Conservation (phyloP, 1,140 invertebrate genomes). For the Asbolus verrucosus region DNA sequence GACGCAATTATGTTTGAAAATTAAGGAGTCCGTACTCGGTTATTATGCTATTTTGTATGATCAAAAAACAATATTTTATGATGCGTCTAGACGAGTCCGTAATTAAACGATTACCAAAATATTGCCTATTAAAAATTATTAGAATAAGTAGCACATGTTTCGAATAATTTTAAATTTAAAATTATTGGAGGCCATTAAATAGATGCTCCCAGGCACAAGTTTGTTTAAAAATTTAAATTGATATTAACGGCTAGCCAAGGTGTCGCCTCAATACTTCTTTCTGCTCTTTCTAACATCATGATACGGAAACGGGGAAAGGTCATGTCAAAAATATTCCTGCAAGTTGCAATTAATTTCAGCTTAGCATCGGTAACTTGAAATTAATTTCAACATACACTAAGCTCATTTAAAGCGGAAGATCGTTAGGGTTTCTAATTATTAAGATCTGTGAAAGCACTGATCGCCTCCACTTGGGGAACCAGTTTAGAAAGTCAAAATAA, state of each 20-base stretch:
- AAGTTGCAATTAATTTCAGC: no score
- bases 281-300: neutral
- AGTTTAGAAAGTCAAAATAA: no score
- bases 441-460: no score
- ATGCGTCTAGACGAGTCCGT: conserved; percentile 43
- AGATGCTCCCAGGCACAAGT: conserved; percentile 18
- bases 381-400: no score
- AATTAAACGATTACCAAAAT: conserved; percentile 45
- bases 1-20: conserved; percentile 30
- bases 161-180: conserved; percentile 41
- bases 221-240: conserved; percentile 46
- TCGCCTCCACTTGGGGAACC: no score
- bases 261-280: neutral
- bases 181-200: conserved; percentile 30
- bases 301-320: neutral
- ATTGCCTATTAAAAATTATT: conserved; percentile 39
- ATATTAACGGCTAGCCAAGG: conserved; percentile 22
- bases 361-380: no score
- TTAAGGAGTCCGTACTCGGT: conserved; percentile 28
- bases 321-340: no score
- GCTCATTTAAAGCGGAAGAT: no score
- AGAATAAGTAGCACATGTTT: conserved; percentile 46
- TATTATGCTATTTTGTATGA: conserved; percentile 39
- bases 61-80: conserved; percentile 39
- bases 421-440: no score